These are phyloP conservation scores for Halictus ligatus DNA, from an alignment of 2,888 invertebrate species.

Conservation along the genomic window DNA sequence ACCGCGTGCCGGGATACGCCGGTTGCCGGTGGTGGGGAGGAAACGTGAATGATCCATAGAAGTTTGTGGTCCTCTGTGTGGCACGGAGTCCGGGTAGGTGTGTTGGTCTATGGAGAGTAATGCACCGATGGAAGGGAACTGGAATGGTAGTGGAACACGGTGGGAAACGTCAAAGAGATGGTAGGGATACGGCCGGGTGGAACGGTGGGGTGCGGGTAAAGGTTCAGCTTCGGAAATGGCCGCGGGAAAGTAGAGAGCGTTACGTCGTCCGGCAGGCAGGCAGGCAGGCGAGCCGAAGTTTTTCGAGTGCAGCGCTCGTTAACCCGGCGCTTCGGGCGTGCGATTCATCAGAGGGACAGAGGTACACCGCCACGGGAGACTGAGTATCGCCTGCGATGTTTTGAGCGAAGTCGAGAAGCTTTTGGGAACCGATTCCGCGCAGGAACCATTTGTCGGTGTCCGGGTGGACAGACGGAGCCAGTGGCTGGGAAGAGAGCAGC, in stretches of 20 bases:
- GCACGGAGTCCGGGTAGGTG: slow-evolving; percentile 4
- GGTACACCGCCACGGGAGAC: not conserved
- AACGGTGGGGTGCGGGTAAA: slow-evolving; percentile 51
- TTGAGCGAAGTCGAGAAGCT: slow-evolving; percentile 6
- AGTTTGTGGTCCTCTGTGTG: slow-evolving; percentile 53
- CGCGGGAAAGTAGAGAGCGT: slow-evolving; percentile 83
- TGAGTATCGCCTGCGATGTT: slow-evolving; percentile 41
- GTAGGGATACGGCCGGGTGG: slow-evolving; percentile 54
- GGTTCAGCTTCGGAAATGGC: slow-evolving; percentile 81
- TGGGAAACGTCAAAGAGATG: slow-evolving; percentile 55
- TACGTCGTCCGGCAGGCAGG: slow-evolving; percentile 65
- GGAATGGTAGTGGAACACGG: slow-evolving; percentile 46
- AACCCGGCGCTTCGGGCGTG: slow-evolving; percentile 54
- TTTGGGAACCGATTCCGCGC: not conserved
- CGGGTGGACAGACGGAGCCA: slow-evolving; percentile 17
- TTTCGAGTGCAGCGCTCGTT: slow-evolving; percentile 55
- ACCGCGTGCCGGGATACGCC: slow-evolving; percentile 64
- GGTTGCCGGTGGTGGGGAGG: slow-evolving; percentile 73
- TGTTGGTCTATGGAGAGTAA: slow-evolving; percentile 20
- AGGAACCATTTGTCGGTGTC: slow-evolving; percentile 2
- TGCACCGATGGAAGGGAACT: slow-evolving; percentile 44
- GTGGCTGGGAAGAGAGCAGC: slow-evolving; percentile 44
- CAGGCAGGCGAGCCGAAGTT: slow-evolving; percentile 58
- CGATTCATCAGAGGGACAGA: slow-evolving; percentile 12
- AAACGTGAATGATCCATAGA: slow-evolving; percentile 83